Evolutionary conservation across 1,140 invertebrate genomes (phyloP), one percentile per base, ranked within the genome.

Genomic region (Trichogramma pretiosum): DNA sequence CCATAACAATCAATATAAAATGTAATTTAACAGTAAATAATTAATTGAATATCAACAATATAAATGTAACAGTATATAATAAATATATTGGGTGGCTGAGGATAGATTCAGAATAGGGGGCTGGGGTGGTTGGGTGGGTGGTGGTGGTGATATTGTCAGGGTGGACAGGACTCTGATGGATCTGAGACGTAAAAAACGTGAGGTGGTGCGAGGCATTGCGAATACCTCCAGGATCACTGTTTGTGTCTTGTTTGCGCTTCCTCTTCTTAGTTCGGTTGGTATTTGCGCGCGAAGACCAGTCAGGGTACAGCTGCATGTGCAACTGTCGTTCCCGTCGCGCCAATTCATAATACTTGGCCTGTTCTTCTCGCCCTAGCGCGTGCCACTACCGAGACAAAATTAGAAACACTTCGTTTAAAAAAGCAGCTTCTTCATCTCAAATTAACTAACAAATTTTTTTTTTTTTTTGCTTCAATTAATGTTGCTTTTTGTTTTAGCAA

Each of bases 321-420:
- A 95, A 83, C 78, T 98, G 92, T 74, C 94, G 85, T 77, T 98
- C 93, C 75, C 93, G 87, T 69, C 89, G 82, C 61, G 95, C 95
- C 84, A 96, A 84, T 75, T 98, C 95, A 83, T 98, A 99, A 87
- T 98, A 99, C 79, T 97, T 97, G 72, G 91, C 89, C 79, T 99
- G 95, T 79, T 98, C 95, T 74, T 94, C 89, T 77, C 92, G 85
- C 70, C 90, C 88, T 80, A 99, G 82, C 70, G 90, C 89, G 82
- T 98, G 95, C 96, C 96, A 99, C 91, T 96, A 75, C 56, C 70
- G 60, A 62, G 55, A 56, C 61, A 65, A 59, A 68, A 70, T 59
- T 58, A 69, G n/a, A 68, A 46, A 64, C 61, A 68, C 62, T 62
- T 61, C n/a, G 32, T 41, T 46, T 40, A 38, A 45, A 39, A 50